These are phyloP conservation scores for Datnioides undecimradiatus DNA, from an alignment of 2,113 vertebrate genomes.

Conservation along the genomic window DNA sequence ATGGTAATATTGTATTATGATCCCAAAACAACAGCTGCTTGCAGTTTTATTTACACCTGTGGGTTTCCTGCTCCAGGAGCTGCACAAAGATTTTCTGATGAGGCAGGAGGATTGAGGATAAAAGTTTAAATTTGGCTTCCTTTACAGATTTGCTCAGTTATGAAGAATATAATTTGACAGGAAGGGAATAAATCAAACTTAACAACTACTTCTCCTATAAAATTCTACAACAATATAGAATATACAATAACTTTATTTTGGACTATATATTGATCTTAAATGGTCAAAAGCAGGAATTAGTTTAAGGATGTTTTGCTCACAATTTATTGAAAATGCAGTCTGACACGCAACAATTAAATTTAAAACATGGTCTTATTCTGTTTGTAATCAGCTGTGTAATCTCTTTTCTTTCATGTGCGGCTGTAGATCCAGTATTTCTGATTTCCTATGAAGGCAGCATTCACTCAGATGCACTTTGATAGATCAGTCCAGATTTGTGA, in stretches of 20 bases:
- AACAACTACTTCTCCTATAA: too few species aligned
- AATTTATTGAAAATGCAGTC: not conserved
- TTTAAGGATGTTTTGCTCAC: not conserved
- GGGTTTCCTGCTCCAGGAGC: not conserved
- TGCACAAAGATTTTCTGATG: not conserved
- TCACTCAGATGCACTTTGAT: slow-evolving; percentile 25
- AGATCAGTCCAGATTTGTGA: slow-evolving; percentile 34
- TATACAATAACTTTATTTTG: not conserved
- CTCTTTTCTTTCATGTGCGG: not conserved
- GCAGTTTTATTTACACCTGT: not conserved
- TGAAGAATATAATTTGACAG: not conserved
- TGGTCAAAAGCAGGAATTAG: not conserved
- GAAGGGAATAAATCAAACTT: too few species aligned
- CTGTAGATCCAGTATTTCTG: not conserved
- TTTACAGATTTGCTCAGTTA: not conserved
- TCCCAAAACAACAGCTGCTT: not conserved
- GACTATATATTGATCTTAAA: not conserved
- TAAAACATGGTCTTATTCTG: not conserved
- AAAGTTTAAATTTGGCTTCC: not conserved
- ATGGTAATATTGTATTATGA: not conserved
- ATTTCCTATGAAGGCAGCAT: slow-evolving; percentile 26
- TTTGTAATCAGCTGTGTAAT: not conserved
- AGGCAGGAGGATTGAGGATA: not conserved
- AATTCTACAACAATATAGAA: too few species aligned
- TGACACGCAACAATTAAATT: not conserved